These are phyloP conservation scores for Syrphus vitripennis DNA, from an alignment of 2,888 invertebrate genomes.

Conservation along the genomic window DNA sequence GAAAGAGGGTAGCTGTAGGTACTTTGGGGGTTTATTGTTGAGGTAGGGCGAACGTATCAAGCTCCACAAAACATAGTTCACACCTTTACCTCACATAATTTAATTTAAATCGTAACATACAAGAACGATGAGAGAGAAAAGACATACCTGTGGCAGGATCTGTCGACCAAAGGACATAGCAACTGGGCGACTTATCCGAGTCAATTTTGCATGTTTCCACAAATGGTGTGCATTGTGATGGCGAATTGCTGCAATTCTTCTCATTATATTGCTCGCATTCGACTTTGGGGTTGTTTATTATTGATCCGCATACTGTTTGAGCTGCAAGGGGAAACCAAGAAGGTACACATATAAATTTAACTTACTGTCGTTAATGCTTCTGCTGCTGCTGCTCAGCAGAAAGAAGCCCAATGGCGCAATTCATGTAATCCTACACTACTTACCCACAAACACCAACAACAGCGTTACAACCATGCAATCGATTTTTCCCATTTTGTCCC, in stretches of 20 bases:
- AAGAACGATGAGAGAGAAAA: neutral
- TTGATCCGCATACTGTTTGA: conserved; percentile 66
- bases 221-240: conserved; percentile 83
- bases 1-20: neutral
- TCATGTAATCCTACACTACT: conserved; percentile 62
- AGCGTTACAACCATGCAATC: conserved; percentile 66
- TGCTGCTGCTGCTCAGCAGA: conserved; percentile 1
- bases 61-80: neutral
- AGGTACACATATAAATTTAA: conserved; percentile 34
- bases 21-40: neutral
- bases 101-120: neutral
- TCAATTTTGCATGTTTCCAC: conserved; percentile 82
- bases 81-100: neutral
- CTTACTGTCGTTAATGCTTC: neutral
- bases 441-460: conserved; percentile 68
- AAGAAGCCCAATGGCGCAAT: conserved; percentile 57
- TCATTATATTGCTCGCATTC: conserved; percentile 79
- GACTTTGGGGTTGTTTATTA: conserved; percentile 74
- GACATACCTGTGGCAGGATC: conserved; percentile 84
- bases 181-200: conserved; percentile 89
- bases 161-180: conserved; percentile 91
- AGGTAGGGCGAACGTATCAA: neutral
- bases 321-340: conserved; percentile 34
- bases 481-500: conserved; percentile 62
- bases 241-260: conserved; percentile 82